Percentiles rank a stretch among this genome's conserved stretches.
Conservation (phyloP, 2,797 vertebrate species). For the Micromesistius poutassou region DNA sequence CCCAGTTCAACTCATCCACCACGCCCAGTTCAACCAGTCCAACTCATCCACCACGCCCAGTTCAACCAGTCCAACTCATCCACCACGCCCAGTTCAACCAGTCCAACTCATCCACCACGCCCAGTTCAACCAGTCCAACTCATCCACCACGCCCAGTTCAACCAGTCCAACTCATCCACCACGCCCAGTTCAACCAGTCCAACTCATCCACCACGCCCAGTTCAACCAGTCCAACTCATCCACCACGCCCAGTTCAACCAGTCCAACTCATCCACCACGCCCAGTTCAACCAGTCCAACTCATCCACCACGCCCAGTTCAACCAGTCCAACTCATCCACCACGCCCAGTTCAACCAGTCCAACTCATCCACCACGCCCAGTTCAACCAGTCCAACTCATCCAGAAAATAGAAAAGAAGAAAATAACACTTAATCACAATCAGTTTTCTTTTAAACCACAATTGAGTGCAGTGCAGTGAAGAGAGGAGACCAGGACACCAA, state of each 20-base stretch:
- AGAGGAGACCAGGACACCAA: slow-evolving; percentile 6
- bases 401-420: not conserved
- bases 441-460: slow-evolving; percentile 25
- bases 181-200: slow-evolving; percentile 19
- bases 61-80: slow-evolving; percentile 8
- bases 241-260: no score
- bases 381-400: not conserved
- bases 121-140: not conserved
- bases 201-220: slow-evolving; percentile 18
- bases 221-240: slow-evolving; percentile 8
- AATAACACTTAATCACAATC: not conserved
- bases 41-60: slow-evolving; percentile 16
- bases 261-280: slow-evolving; percentile 21
- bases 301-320: slow-evolving; percentile 14
- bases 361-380: no score
- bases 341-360: slow-evolving; percentile 19
- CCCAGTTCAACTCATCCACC: slow-evolving; percentile 22
- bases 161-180: slow-evolving; percentile 5
- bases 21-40: slow-evolving; percentile 26
- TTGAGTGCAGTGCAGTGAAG: slow-evolving; percentile 52
- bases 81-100: slow-evolving; percentile 17
- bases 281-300: slow-evolving; percentile 19
- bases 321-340: slow-evolving; percentile 7
- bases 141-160: slow-evolving; percentile 31
- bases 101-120: no score